These are phyloP conservation scores for Siphamia tubifer DNA, from an alignment of 2,113 vertebrate species.

Conservation along the genomic window DNA sequence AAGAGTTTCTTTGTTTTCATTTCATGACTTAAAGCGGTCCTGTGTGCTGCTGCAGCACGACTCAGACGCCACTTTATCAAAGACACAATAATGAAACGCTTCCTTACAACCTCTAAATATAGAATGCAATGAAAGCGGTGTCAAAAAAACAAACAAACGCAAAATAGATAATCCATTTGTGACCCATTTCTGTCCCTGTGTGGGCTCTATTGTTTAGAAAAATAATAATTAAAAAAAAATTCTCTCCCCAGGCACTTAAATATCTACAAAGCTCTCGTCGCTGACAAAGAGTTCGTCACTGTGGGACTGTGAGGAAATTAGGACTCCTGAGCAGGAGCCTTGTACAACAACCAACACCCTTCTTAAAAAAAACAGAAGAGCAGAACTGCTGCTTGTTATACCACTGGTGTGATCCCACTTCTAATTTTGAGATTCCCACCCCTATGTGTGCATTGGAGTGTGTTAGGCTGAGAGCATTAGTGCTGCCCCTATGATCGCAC, in stretches of 20 bases:
- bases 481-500: slow-evolving; percentile 52
- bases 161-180: slow-evolving; percentile 73
- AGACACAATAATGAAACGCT: slow-evolving; percentile 50
- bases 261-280: slow-evolving; percentile 68
- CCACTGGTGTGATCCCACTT: slow-evolving; percentile 47
- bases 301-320: slow-evolving; percentile 54
- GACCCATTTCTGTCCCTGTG: slow-evolving; percentile 75
- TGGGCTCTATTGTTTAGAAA: slow-evolving; percentile 66
- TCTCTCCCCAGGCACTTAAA: slow-evolving; percentile 53
- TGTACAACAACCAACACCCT: slow-evolving; percentile 45
- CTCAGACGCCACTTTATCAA: slow-evolving; percentile 41
- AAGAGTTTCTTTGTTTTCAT: slow-evolving; percentile 6
- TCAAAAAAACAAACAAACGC: slow-evolving; percentile 58
- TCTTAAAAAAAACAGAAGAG: slow-evolving; percentile 16
- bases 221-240: slow-evolving; percentile 42
- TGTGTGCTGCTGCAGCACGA: neutral
- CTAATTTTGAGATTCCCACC: slow-evolving; percentile 63
- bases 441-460: slow-evolving; percentile 32
- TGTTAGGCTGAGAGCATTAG: slow-evolving; percentile 51
- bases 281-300: slow-evolving; percentile 63
- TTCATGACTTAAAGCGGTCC: slow-evolving; percentile 10
- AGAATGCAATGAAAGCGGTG: slow-evolving; percentile 57
- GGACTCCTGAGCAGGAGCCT: slow-evolving; percentile 45
- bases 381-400: slow-evolving; percentile 46
- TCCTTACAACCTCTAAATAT: slow-evolving; percentile 57